Evolutionary conservation across 2,113 vertebrate genomes (phyloP).

Genomic region (Lasiurus cinereus): DNA sequence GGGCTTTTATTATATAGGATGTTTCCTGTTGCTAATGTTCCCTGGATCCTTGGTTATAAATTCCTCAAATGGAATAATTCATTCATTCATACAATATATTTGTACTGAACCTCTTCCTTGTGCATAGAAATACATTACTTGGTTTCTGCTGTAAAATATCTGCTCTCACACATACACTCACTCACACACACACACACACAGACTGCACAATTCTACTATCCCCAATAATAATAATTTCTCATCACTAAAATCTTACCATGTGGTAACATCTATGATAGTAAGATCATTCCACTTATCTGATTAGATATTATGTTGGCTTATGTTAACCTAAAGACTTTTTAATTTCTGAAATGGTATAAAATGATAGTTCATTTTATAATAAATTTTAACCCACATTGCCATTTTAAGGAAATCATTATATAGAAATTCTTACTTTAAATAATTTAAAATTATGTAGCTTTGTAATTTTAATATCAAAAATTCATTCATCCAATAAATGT

Average conservation of each 20-base stretch:
- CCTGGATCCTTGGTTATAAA: background rate
- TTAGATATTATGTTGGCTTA: background rate
- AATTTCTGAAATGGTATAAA: conserved; percentile 26
- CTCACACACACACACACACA: background rate
- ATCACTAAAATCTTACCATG: background rate
- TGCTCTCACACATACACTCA: background rate
- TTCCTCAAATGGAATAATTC: background rate
- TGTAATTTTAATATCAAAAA: conserved; percentile 17
- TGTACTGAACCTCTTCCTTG: background rate
- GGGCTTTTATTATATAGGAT: too few relatives aligned
- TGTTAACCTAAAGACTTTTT: background rate
- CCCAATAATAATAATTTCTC: background rate
- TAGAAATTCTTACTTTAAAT: conserved; percentile 15
- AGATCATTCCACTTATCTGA: background rate
- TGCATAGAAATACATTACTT: background rate
- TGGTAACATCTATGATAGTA: background rate
- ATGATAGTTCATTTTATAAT: conserved; percentile 19
- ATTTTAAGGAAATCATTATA: conserved; percentile 15
- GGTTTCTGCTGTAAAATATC: background rate
- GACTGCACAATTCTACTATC: background rate
- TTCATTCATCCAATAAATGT: conserved; percentile 3
- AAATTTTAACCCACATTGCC: background rate
- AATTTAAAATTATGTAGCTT: background rate
- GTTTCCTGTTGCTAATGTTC: background rate
- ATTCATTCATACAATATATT: background rate